Evolutionary conservation across 1,140 invertebrate genomes (phyloP), one percentile per base, ranked within the genome.

Genomic region (Aphaenogaster floridana): DNA sequence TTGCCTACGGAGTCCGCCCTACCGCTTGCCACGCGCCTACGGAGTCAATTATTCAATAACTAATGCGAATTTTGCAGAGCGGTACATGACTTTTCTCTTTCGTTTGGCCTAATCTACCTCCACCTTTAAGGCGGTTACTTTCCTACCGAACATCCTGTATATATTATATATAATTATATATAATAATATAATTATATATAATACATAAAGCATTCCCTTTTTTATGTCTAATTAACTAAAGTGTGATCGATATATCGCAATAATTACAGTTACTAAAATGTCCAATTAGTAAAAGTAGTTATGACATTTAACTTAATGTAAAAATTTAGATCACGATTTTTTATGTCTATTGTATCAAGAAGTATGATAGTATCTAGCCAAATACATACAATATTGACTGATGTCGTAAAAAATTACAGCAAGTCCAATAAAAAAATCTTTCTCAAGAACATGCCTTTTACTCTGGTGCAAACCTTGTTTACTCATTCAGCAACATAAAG

Each of bases 371-470:
- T n/a, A 34, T 66, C 0, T 34, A 15, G 13, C 48, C n/a, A 42
- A 81, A 9, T 71, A 59, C 11, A 68, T 71, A 69, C 68, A 42
- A 76, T 81, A 57, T 69, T 69, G 34, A 68, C 48, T 17, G 15
- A 17, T 79, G 28, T 28, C 28, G 28, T 28, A 81, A 81, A 79
- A 71, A 69, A 69, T 71, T 57, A 21, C 9, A 57, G 39, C 36
- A 69, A 69, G 13, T 42, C n/a, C 3, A 8, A 84, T 61, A 48
- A 83, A 57, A 36, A 45, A 61, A 36, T 57, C 3, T 72, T 69
- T 34, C 15, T 72, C 59, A 15, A 21, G 11, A 76, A 42, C 3
- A 57, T 57, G 9, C 8, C 4, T 80, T 80, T 68, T 42, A 45
- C 5, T 68, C 5, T 45, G 3, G 39, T 13, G 15, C 17, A 59